phyloP scores from a whole-genome alignment of 2,797 vertebrate genomes.

The Rhincodon typus region DNA sequence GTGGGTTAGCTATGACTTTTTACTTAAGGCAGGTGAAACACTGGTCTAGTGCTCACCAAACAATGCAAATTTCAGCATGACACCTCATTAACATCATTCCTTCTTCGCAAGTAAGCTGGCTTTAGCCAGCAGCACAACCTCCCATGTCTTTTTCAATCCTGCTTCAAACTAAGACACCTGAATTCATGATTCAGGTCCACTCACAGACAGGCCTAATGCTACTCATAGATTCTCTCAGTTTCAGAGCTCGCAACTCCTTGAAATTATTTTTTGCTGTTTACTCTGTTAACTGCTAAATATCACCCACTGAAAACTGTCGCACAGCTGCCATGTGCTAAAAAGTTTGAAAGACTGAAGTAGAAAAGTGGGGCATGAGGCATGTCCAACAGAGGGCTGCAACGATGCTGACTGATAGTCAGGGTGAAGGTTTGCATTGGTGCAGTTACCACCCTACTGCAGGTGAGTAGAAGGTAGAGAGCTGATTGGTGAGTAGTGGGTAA shows the following conservation, averaged over 20 bases:
- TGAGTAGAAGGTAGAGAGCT: too few species aligned
- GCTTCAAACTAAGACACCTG: not conserved
- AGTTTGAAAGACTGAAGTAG: too few species aligned
- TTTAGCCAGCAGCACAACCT: not conserved
- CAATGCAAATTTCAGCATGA: not conserved
- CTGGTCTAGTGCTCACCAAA: not conserved
- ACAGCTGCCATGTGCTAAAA: not conserved
- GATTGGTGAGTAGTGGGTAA: too few species aligned
- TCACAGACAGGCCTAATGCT: not conserved
- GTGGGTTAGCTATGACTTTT: not conserved
- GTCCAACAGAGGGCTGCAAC: too few species aligned
- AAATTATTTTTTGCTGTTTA: not conserved
- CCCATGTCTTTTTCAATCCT: not conserved
- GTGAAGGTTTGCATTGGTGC: too few species aligned
- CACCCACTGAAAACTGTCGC: not conserved
- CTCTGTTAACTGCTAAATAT: not conserved
- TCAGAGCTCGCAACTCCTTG: not conserved
- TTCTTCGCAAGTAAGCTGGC: not conserved
- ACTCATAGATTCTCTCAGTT: not conserved
- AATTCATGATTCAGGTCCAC: not conserved
- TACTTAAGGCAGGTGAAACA: not conserved
- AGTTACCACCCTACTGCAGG: too few species aligned
- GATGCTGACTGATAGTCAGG: too few species aligned
- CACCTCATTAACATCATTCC: conserved; percentile 2
- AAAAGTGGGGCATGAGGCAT: too few species aligned